Evolutionary conservation across 2,113 vertebrate species (phyloP).

Genomic region (Acanthochromis polyacanthus): DNA sequence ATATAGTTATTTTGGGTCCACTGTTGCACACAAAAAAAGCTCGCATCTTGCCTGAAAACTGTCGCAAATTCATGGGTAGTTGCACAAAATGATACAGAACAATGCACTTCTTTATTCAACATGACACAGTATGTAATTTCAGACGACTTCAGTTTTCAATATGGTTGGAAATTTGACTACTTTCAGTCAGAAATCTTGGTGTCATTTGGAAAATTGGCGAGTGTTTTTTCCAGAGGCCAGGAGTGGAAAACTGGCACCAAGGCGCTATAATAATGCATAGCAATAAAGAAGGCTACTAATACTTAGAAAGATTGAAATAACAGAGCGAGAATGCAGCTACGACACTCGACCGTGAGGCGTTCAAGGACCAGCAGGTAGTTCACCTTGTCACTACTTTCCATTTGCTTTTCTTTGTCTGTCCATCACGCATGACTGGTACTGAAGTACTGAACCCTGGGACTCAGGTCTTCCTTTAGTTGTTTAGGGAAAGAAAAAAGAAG

Average conservation of each 20-base stretch:
- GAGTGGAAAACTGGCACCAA: neutral
- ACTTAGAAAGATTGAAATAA: neutral
- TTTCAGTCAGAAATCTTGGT: neutral
- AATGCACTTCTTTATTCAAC: no score
- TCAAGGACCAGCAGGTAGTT: neutral
- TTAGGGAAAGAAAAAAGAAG: slow-evolving; percentile 29
- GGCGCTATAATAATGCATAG: neutral
- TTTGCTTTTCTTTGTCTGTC: neutral
- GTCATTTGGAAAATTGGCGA: neutral
- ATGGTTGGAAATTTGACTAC: neutral
- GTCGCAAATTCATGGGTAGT: no score
- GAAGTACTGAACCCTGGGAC: slow-evolving; percentile 25
- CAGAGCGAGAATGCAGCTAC: neutral
- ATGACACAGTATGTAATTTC: neutral
- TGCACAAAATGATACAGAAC: no score
- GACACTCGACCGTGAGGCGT: neutral
- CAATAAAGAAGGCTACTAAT: neutral
- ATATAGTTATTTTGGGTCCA: neutral
- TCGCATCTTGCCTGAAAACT: no score
- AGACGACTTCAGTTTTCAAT: neutral
- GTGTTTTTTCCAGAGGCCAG: neutral
- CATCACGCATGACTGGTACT: neutral
- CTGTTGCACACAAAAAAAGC: no score
- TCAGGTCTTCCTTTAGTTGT: slow-evolving; percentile 32
- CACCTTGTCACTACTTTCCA: neutral